Evolutionary conservation across 2,797 vertebrate genomes (phyloP).

Genomic region (Pseudocheirus occidentalis): DNA sequence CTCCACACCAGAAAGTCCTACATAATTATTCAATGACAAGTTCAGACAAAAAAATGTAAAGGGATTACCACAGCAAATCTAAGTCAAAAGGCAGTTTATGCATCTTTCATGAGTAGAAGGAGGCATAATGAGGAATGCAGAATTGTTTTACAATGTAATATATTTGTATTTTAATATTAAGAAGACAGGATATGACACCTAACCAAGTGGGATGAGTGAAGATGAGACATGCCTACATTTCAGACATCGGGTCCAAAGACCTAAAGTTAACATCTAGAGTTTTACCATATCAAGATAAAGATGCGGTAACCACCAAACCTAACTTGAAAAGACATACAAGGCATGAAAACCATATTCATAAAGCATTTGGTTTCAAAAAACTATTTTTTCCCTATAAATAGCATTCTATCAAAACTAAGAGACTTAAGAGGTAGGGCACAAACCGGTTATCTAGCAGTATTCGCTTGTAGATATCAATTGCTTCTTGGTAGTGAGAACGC

Average conservation of each 20-base stretch:
- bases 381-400: slow-evolving; percentile 4
- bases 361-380: slow-evolving; percentile 1
- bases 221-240: neutral
- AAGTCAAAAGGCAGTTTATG: neutral
- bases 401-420: neutral
- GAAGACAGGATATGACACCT: neutral
- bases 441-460: slow-evolving; percentile 96
- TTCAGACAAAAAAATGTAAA: neutral
- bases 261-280: neutral
- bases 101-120: slow-evolving; percentile 39
- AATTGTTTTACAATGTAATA: neutral
- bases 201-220: neutral
- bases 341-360: neutral
- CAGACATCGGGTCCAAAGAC: neutral
- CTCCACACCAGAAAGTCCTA: neutral
- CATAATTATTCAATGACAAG: neutral
- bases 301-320: neutral
- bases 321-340: neutral
- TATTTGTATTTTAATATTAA: slow-evolving; percentile 8
- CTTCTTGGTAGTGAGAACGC: slow-evolving; percentile 98
- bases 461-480: slow-evolving; percentile 98
- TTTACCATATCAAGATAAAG: neutral
- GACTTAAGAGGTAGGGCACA: slow-evolving; percentile 26
- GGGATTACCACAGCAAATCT: neutral
- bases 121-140: slow-evolving; percentile 5